A percentile compares a stretch with the other conserved stretches of the same genome.
Evolutionary conservation across 1,140 invertebrate genomes (phyloP).

Genomic region (Forficula auricularia): DNA sequence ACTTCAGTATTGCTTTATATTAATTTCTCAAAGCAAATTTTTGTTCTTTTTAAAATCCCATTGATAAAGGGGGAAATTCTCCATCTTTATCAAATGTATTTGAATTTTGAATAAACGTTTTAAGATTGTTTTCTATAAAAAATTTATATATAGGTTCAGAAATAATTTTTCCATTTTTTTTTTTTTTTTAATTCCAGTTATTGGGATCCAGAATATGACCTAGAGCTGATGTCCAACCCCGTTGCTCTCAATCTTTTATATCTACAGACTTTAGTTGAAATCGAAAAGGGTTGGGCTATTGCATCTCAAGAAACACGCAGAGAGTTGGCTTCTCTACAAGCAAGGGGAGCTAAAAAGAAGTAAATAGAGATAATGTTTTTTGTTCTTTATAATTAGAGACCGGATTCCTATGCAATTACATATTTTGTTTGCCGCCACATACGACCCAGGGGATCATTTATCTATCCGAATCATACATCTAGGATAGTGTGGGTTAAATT

Average conservation of each 20-base stretch:
- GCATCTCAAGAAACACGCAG: constrained; percentile 48
- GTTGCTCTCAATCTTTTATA: constrained; percentile 75
- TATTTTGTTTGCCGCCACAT: no score
- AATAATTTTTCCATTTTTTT: constrained; percentile 6
- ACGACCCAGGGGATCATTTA: no score
- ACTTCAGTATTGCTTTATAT: neutral
- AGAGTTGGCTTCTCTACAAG: constrained; percentile 48
- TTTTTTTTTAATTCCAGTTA: constrained; percentile 44
- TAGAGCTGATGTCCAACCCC: constrained; percentile 58
- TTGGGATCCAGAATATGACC: constrained; percentile 74
- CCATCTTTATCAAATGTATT: neutral
- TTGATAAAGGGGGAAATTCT: neutral
- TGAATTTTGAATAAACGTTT: neutral
- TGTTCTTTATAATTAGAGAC: no score
- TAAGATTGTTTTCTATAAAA: neutral
- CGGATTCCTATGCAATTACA: no score
- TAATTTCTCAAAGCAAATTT: neutral
- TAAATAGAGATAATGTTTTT: constrained; percentile 25
- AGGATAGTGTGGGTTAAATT: no score
- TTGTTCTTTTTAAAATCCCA: neutral
- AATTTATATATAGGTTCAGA: neutral
- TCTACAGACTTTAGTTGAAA: constrained; percentile 67
- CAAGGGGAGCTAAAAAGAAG: constrained; percentile 65
- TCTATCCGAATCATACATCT: no score
- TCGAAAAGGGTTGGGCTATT: constrained; percentile 69